Percentiles rank a stretch among this genome's conserved stretches.
phyloP scores from a whole-genome alignment of 1,140 invertebrate species.

The Aethina tumida region DNA sequence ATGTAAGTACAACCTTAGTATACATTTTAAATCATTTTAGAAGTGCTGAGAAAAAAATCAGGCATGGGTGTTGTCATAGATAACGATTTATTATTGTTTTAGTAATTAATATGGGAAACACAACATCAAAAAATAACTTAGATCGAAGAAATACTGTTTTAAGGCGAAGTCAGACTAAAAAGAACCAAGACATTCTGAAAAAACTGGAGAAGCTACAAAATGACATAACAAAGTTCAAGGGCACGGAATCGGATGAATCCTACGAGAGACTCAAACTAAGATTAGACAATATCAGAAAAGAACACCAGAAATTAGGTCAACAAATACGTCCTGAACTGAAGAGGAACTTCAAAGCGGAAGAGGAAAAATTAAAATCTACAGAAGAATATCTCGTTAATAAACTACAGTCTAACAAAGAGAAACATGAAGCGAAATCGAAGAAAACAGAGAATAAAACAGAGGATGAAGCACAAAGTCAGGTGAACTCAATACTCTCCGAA shows the following conservation, averaged over 20 bases:
- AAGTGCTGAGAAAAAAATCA: too few species aligned
- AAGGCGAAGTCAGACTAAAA: constrained; percentile 19
- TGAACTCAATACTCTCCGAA: neutral
- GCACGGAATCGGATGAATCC: constrained; percentile 14
- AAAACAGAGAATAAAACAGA: constrained; percentile 14
- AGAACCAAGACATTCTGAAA: constrained; percentile 15
- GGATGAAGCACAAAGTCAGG: constrained; percentile 7
- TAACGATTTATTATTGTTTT: too few species aligned
- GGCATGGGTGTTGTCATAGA: too few species aligned
- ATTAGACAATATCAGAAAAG: constrained; percentile 16
- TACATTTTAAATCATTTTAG: too few species aligned
- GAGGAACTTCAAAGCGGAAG: constrained; percentile 15
- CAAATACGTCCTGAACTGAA: constrained; percentile 21
- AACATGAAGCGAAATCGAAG: constrained; percentile 17
- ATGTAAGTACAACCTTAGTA: too few species aligned
- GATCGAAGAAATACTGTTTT: constrained; percentile 22
- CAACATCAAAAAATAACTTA: constrained; percentile 17
- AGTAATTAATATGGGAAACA: constrained; percentile 18
- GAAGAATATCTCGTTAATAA: too few species aligned
- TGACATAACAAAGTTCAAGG: constrained; percentile 23
- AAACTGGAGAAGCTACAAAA: constrained; percentile 18
- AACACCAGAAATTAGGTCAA: constrained; percentile 10
- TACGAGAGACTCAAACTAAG: constrained; percentile 15
- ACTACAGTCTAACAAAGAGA: too few species aligned
- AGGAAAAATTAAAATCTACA: constrained; percentile 13